Evolutionary conservation across 2,113 vertebrate genomes (phyloP).

Genomic region (Pogonocichla stellata): DNA sequence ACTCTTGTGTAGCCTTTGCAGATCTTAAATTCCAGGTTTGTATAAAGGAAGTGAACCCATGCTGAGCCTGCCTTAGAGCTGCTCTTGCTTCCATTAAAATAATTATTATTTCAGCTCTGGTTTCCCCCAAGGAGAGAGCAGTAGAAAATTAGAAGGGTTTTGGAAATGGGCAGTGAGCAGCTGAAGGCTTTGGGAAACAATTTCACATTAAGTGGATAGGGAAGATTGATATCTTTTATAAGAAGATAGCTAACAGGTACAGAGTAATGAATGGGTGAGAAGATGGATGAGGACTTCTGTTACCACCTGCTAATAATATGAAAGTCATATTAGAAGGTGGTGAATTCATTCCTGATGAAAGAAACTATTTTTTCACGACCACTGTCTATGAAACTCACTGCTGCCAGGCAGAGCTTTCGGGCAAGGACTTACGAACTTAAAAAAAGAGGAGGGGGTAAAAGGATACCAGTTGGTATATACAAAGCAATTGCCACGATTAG

Average conservation of each 20-base stretch:
- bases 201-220: neutral
- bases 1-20: neutral
- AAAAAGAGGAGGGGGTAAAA: neutral
- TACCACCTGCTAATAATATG: conserved; percentile 52
- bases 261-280: conserved; percentile 55
- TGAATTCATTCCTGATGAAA: conserved; percentile 34
- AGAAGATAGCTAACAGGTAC: conserved; percentile 50
- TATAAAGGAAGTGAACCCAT: neutral
- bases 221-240: conserved; percentile 49
- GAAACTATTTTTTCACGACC: conserved; percentile 8
- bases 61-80: conserved; percentile 1
- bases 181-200: conserved; percentile 17
- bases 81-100: conserved; percentile 11
- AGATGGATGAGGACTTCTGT: conserved; percentile 50
- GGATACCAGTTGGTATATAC: neutral
- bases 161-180: neutral
- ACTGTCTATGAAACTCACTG: neutral
- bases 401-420: neutral
- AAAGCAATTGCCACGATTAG: neutral
- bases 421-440: neutral
- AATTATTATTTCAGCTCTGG: neutral
- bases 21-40: neutral
- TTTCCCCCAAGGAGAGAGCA: neutral
- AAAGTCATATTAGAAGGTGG: conserved; percentile 32
- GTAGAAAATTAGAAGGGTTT: neutral